A percentile compares a stretch with the other conserved stretches of the same genome.
Evolutionary conservation across 2,888 invertebrate species (phyloP).

Genomic region (Ferdinandea cuprea): DNA sequence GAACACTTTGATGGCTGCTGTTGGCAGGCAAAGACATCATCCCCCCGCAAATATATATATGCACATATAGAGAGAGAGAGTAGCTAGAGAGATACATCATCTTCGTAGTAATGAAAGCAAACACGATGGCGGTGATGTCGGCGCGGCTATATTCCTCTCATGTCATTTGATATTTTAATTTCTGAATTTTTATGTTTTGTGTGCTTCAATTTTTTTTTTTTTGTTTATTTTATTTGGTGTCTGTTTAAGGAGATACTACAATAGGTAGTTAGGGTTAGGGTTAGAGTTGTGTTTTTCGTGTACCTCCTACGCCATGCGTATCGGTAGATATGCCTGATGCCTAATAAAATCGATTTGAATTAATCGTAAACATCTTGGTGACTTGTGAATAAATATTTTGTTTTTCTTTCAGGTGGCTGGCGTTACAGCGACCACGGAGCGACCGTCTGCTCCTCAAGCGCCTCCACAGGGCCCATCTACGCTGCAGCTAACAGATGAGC

Average conservation of each 20-base stretch:
- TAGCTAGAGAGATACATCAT: slow-evolving; percentile 66
- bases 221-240: not conserved
- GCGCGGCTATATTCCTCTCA: slow-evolving; percentile 31
- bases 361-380: slow-evolving; percentile 23
- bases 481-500: slow-evolving; percentile 83
- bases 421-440: slow-evolving; percentile 79
- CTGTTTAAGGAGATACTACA: no score
- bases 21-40: slow-evolving; percentile 49
- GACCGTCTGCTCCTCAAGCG: slow-evolving; percentile 77
- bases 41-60: no score
- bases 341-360: slow-evolving; percentile 50
- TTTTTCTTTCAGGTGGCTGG: slow-evolving; percentile 77
- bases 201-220: slow-evolving; percentile 18
- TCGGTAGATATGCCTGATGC: not conserved
- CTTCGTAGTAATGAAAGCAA: slow-evolving; percentile 50
- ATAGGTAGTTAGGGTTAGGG: not conserved
- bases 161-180: slow-evolving; percentile 75
- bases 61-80: no score
- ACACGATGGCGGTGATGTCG: slow-evolving; percentile 29
- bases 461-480: slow-evolving; percentile 82
- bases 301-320: no score
- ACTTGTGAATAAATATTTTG: not conserved
- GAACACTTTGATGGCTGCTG: slow-evolving; percentile 50
- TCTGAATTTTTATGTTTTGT: slow-evolving; percentile 62
- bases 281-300: no score